These are phyloP conservation scores for Blastomussa wellsi DNA, from an alignment of 92 coral and sea anemone species.

Conservation along the genomic window DNA sequence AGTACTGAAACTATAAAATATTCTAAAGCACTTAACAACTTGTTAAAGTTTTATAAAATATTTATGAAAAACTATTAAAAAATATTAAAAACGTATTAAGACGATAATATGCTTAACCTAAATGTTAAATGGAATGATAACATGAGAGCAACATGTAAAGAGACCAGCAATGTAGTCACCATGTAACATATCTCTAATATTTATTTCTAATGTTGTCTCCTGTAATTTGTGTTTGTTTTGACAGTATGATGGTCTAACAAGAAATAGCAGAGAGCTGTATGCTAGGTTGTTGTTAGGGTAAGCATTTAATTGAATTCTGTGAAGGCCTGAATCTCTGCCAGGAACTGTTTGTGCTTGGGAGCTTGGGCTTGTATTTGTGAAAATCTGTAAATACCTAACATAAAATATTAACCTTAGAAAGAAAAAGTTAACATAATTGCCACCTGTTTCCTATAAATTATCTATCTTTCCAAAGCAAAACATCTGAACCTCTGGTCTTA, in stretches of 20 bases:
- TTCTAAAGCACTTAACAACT: too few species aligned
- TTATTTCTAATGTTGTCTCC: background rate
- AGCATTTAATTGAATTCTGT: slow-evolving; percentile 1
- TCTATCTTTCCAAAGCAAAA: too few species aligned
- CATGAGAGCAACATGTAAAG: background rate
- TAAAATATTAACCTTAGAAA: background rate
- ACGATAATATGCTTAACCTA: too few species aligned
- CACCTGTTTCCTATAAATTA: background rate
- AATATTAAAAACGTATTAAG: too few species aligned
- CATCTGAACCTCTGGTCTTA: too few species aligned
- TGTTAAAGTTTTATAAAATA: too few species aligned
- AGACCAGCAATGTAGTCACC: background rate
- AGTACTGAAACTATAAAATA: too few species aligned
- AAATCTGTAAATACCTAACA: background rate
- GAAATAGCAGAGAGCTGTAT: slow-evolving; percentile 78
- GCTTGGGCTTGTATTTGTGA: background rate
- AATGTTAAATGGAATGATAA: too few species aligned
- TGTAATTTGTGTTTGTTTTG: background rate
- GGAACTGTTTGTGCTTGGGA: background rate
- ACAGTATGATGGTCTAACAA: slow-evolving; percentile 74
- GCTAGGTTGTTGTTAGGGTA: slow-evolving; percentile 88
- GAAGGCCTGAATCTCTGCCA: background rate
- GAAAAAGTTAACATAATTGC: background rate
- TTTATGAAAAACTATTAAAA: too few species aligned
- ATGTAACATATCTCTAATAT: background rate